Evolutionary conservation across 2,888 invertebrate genomes (phyloP).

Genomic region (Muschampia plurimacula): DNA sequence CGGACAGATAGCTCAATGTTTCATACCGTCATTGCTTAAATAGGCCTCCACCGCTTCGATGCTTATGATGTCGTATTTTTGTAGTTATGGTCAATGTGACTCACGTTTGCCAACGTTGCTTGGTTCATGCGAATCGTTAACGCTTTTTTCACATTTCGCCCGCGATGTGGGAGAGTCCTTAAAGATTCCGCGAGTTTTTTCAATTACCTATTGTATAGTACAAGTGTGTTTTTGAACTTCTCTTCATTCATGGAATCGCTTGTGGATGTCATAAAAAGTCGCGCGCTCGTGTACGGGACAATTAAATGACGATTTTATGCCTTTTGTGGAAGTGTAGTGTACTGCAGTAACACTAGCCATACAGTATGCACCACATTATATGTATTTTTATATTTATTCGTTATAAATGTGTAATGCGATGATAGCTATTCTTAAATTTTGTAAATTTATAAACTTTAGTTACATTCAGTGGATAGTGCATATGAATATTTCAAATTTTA

Average conservation of each 20-base stretch:
- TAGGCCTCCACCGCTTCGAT: conserved; percentile 18
- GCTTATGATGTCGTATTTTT: conserved; percentile 23
- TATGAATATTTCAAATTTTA: too few relatives aligned
- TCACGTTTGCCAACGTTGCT: conserved; percentile 28
- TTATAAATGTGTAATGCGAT: background rate
- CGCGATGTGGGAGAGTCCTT: conserved; percentile 18
- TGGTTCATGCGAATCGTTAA: conserved; percentile 24
- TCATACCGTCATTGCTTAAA: conserved; percentile 33
- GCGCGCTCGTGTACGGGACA: conserved; percentile 46
- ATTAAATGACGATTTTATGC: conserved; percentile 48
- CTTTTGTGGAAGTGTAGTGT: conserved; percentile 38
- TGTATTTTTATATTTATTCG: conserved; percentile 13
- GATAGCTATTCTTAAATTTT: background rate
- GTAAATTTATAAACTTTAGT: too few relatives aligned
- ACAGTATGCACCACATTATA: conserved; percentile 11
- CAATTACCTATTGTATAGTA: conserved; percentile 65
- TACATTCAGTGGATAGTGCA: too few relatives aligned
- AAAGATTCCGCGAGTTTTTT: conserved; percentile 64
- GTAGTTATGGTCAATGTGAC: conserved; percentile 26
- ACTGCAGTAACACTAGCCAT: conserved; percentile 21
- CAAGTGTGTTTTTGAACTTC: conserved; percentile 59
- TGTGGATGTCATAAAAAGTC: conserved; percentile 42
- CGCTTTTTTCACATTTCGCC: conserved; percentile 20
- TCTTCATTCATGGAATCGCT: conserved; percentile 64
- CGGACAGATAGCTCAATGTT: conserved; percentile 37